These are phyloP conservation scores for Peromyscus eremicus DNA, from an alignment of 2,797 vertebrate species.

Conservation along the genomic window DNA sequence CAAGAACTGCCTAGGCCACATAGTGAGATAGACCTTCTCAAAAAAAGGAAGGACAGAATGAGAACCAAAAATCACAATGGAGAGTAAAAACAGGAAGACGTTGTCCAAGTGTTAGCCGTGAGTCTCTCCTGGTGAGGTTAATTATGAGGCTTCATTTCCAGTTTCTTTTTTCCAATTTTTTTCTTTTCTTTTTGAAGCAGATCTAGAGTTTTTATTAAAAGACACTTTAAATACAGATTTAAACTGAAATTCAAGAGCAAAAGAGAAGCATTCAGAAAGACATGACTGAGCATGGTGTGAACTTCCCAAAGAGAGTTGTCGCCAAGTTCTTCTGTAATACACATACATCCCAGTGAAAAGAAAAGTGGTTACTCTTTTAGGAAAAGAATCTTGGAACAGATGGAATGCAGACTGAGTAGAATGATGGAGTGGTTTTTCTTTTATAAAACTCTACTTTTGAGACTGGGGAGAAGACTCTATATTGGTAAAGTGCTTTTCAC, in stretches of 20 bases:
- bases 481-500: neutral
- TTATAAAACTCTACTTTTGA: neutral
- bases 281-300: too few relatives aligned
- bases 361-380: neutral
- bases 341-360: neutral
- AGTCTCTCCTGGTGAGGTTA: slow-evolving; percentile 31
- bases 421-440: neutral
- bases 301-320: neutral
- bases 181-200: slow-evolving; percentile 48
- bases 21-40: neutral
- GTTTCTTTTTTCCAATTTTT: slow-evolving; percentile 20
- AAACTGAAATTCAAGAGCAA: neutral
- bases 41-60: neutral
- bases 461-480: neutral
- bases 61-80: too few relatives aligned
- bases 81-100: slow-evolving; percentile 49
- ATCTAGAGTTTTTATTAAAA: neutral
- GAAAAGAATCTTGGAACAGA: neutral
- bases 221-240: neutral
- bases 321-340: neutral
- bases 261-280: neutral
- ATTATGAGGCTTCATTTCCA: neutral
- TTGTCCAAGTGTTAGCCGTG: neutral
- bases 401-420: neutral
- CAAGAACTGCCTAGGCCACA: neutral